These are phyloP conservation scores for Macheiramphus alcinus DNA, from an alignment of 2,113 vertebrate genomes.

Conservation along the genomic window DNA sequence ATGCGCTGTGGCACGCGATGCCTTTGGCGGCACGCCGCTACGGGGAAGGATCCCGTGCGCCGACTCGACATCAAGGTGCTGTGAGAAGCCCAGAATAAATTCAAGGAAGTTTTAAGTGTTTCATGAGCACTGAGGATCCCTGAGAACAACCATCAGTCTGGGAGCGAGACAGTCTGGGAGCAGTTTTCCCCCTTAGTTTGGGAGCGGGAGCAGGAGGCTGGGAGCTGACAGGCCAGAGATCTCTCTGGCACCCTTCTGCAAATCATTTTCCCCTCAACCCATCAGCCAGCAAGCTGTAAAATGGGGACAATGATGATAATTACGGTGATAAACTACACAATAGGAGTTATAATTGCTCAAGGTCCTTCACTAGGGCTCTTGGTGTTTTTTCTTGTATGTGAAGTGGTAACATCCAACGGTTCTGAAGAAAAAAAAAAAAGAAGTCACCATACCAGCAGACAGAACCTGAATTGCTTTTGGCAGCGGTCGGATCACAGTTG, in stretches of 20 bases:
- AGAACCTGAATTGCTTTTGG: background rate
- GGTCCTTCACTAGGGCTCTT: background rate
- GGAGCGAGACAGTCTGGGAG: background rate
- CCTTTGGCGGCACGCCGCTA: background rate
- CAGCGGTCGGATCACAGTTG: background rate
- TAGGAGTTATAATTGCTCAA: background rate
- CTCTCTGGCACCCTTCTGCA: background rate
- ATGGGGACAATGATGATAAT: background rate
- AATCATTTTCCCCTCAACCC: background rate
- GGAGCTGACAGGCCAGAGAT: background rate
- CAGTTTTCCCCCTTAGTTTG: background rate
- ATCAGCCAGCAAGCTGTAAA: background rate
- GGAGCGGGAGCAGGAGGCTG: background rate
- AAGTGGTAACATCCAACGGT: background rate
- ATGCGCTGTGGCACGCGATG: background rate
- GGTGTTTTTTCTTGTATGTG: background rate
- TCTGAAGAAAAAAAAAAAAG: background rate
- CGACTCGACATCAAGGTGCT: background rate
- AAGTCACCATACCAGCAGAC: background rate
- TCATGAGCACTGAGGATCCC: background rate
- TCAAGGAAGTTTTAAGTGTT: background rate
- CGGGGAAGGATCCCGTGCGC: accelerated
- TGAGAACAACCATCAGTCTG: background rate
- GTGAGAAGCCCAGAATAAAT: background rate
- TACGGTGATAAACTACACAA: background rate